Evolutionary conservation across 2,888 invertebrate genomes (phyloP).

Genomic region (Blomia tropicalis): DNA sequence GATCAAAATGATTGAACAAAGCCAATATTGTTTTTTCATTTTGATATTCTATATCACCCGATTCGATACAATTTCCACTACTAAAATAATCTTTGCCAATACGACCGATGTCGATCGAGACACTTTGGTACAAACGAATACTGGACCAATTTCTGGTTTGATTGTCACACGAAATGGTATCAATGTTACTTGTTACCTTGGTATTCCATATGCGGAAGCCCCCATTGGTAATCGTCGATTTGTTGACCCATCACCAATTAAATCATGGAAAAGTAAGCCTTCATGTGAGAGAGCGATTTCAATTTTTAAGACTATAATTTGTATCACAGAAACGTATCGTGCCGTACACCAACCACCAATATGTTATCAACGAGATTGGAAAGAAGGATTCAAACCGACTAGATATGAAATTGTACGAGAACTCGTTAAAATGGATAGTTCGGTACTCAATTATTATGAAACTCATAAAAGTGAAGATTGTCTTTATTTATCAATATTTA

Average conservation of each 20-base stretch:
- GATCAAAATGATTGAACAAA: too few species aligned
- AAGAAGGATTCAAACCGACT: not conserved
- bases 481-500: not conserved
- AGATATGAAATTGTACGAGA: not conserved
- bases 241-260: not conserved
- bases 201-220: not conserved
- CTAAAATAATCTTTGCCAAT: not conserved
- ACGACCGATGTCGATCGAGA: not conserved
- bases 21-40: too few species aligned
- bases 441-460: not conserved
- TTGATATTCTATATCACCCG: too few species aligned
- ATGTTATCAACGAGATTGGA: conserved; percentile 6
- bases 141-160: not conserved
- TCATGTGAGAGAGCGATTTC: too few species aligned
- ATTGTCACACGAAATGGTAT: not conserved
- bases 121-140: not conserved
- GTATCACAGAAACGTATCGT: not conserved
- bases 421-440: not conserved
- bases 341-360: conserved; percentile 7
- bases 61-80: too few species aligned
- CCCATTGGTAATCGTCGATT: not conserved
- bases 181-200: conserved; percentile 1
- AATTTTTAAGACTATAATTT: not conserved
- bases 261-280: conserved; percentile 1
- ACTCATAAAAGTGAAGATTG: not conserved